Base-by-base conservation (phyloP, 2,113 vertebrate species). In the Pseudorectes ferrugineus region DNA sequence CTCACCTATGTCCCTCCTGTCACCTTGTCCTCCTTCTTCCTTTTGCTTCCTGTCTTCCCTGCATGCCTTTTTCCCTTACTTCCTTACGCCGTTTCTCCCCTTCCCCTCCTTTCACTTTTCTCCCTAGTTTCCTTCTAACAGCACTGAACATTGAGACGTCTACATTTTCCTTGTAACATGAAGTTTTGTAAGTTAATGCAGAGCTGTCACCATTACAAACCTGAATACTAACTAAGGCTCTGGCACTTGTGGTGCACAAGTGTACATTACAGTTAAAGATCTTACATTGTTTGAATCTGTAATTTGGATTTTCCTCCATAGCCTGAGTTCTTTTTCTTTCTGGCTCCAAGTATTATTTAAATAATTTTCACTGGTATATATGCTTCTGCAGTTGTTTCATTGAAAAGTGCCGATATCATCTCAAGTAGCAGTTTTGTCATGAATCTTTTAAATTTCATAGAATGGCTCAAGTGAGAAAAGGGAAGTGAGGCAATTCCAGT, bases 401-500 rank as follows among this genome's bases (percentile, higher is more conserved):
- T 87, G 49, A 65, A 43, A 74, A 63, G 19, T 52, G 16, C 10
- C 3, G 2, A 8, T 77, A 35, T n/a, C 12, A n/a, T 14, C 31
- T 55, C 35, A 77, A 52, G 18, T 25, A 7, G 3, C 11, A 63
- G 29, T 68, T 75, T 51, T 94, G 80, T 96, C 68, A 97, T 20
- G 10, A 61, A 52, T 5, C 63, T 48, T 92, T 88, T 83, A 61
- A 61, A 48, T 95, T 95, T 93, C 59, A 19, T 96, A 99, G 99
- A 99, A 99, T 48, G 99, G 99, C 81, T 99, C 99, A 49, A 99
- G 99, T 73, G 99, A 99, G 97, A 99, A 99, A 95, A 98, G 99
- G 75, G 99, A 99, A 98, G 99, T 99, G 78, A 98, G 99, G 73
- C 99, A 99, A 95, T 99, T 99, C 96, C 99, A 99, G 98, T 99